Evolutionary conservation across 2,888 invertebrate species (phyloP), one percentile per base, ranked within the genome.

Genomic region (Amphipyra tragopoginis): DNA sequence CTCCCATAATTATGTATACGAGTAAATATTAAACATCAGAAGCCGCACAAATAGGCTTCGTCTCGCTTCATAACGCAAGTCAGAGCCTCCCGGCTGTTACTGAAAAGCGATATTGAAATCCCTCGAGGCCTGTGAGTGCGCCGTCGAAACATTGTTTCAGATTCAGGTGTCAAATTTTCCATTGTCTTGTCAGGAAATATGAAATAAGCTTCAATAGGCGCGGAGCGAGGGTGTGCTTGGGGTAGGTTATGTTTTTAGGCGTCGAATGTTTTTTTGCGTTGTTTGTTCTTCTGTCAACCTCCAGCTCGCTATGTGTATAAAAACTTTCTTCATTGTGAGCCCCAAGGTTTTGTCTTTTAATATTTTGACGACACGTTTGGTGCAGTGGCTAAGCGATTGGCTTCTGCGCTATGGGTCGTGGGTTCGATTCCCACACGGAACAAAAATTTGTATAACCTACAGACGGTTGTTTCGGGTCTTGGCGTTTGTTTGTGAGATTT

Each of bases 121-220:
- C 80, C 78, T 62, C 49, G 65, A 51, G 78, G 72, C 69, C 64
- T 50, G 60, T 54, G 80, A 70, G 73, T 59, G 71, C 57, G 66
- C 64, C 63, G 66, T 65, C 71, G 62, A 68, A 79, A 72, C 75
- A 72, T 71, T 77, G 74, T 73, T 69, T 72, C 69, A 77, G 80
- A 78, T 79, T 79, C 67, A 74, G 76, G 78, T 84, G 83, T 87
- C 86, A 85, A 85, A 84, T 86, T 81, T 79, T 77, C 84, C 76
- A 81, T 84, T 83, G 80, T 80, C 80, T 79, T 83, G 79, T 71
- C 80, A 74, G 71, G 58, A 70, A 65, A 75, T 72, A 75, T 79
- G 69, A 77, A 74, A 77, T 77, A 77, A 78, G 71, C 68, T 57
- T 47, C 26, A 21, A 52, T 65, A 70, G 65, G 54, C 59, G 15